phyloP scores from a whole-genome alignment of 2,888 invertebrate species.

The Galerucella calmariensis region DNA sequence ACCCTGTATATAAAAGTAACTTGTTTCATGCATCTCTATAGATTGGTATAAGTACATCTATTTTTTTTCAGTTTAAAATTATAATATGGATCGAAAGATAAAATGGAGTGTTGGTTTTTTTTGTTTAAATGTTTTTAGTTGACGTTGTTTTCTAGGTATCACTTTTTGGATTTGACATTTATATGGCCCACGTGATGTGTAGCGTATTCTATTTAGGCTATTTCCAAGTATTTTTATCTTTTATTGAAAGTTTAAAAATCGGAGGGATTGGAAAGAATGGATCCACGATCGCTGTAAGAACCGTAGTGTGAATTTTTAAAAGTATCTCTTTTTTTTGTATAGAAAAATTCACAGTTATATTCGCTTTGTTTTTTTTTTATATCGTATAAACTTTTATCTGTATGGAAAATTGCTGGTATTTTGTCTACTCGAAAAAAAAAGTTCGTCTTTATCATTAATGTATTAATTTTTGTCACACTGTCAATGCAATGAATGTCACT shows the following conservation, averaged over 20 bases:
- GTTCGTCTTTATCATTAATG: background rate
- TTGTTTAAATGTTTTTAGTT: conserved; percentile 19
- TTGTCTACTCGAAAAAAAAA: conserved; percentile 11
- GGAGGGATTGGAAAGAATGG: conserved; percentile 97
- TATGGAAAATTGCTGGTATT: conserved; percentile 22
- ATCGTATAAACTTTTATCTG: background rate
- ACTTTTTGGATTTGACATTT: conserved; percentile 64
- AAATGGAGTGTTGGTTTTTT: conserved; percentile 3
- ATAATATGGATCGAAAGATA: conserved; percentile 7
- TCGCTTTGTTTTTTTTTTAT: conserved; percentile 14
- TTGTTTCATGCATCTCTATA: background rate
- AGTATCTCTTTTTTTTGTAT: conserved; percentile 2
- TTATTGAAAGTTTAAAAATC: conserved; percentile 77
- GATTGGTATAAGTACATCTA: background rate
- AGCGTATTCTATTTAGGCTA: conserved; percentile 71
- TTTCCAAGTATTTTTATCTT: conserved; percentile 74
- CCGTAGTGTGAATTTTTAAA: conserved; percentile 3
- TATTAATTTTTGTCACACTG: conserved; percentile 6
- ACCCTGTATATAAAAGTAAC: background rate
- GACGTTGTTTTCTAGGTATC: conserved; percentile 63
- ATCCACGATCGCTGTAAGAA: conserved; percentile 94
- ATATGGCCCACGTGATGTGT: conserved; percentile 61
- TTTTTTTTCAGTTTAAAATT: background rate
- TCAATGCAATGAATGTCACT: conserved; percentile 18
- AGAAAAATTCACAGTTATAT: conserved; percentile 21